A percentile compares a stretch with the other conserved stretches of the same genome.
These are phyloP conservation scores for Sebastolobus alascanus DNA, from an alignment of 2,797 vertebrate species.

Conservation along the genomic window DNA sequence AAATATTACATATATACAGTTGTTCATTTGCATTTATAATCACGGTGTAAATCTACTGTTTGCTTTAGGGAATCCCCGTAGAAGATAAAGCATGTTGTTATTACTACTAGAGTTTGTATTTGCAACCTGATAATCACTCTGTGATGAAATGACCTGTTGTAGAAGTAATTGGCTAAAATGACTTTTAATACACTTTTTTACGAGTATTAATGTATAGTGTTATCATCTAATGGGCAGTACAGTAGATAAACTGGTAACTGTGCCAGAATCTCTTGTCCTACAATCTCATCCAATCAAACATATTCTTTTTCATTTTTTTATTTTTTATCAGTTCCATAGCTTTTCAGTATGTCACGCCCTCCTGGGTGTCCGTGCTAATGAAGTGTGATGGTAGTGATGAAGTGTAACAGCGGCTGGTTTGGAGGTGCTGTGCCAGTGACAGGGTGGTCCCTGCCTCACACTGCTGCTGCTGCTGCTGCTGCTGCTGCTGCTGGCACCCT, in stretches of 20 bases:
- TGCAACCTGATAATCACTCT: neutral
- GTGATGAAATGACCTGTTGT: neutral
- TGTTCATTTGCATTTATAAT: neutral
- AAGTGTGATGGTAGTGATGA: conserved; percentile 78
- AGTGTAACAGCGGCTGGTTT: conserved; percentile 73
- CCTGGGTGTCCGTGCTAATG: conserved; percentile 70
- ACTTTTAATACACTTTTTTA: neutral
- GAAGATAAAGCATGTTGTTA: neutral
- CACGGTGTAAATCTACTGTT: neutral
- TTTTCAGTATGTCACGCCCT: conserved; percentile 50
- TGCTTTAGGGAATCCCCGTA: neutral
- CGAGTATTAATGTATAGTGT: neutral
- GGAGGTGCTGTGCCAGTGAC: conserved; percentile 74
- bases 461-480: neutral
- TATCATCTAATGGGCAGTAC: neutral
- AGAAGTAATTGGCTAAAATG: neutral
- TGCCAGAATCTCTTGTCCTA: conserved; percentile 10
- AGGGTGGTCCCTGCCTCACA: conserved; percentile 75
- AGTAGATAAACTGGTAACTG: neutral
- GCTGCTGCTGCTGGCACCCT: conserved; percentile 79
- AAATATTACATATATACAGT: neutral
- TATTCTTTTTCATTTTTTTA: conserved; percentile 22
- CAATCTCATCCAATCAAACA: conserved; percentile 25
- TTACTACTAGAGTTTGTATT: neutral
- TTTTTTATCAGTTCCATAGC: conserved; percentile 1